Conservation (phyloP, 2,888 invertebrate genomes). For the Leucozona laternaria region DNA sequence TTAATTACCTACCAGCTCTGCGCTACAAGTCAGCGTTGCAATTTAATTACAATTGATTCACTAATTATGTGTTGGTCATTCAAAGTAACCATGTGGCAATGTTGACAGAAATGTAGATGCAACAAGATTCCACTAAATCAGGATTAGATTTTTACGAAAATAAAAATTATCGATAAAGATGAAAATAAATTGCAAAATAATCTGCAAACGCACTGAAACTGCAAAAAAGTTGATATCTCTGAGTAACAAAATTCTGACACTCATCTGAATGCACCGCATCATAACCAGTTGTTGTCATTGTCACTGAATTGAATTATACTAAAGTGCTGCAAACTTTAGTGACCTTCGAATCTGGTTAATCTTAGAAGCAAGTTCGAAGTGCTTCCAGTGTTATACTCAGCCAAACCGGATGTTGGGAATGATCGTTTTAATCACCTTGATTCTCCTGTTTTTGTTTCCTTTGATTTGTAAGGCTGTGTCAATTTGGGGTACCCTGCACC, state of each 20-base stretch:
- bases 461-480: constrained; percentile 46
- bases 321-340: constrained; percentile 49
- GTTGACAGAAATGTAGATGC: constrained; percentile 16
- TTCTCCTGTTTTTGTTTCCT: constrained; percentile 48
- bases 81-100: constrained; percentile 9
- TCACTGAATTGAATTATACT: constrained; percentile 11
- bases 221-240: constrained; percentile 4
- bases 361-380: constrained; percentile 47
- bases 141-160: constrained; percentile 38
- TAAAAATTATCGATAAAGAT: constrained; percentile 2
- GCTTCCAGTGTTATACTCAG: constrained; percentile 17
- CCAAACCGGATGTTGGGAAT: constrained; percentile 66
- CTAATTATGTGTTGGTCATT: constrained; percentile 58
- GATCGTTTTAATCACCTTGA: constrained; percentile 69
- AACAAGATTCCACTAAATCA: constrained; percentile 41
- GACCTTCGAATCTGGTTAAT: constrained; percentile 66
- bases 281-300: constrained; percentile 49
- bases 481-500: constrained; percentile 54
- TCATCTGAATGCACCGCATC: not conserved
- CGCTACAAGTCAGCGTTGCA: constrained; percentile 50
- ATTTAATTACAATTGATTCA: constrained; percentile 63
- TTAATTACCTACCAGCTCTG: constrained; percentile 43
- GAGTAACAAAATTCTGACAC: constrained; percentile 8
- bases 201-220: not conserved
- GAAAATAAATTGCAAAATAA: constrained; percentile 22